Conservation (phyloP, 2,113 vertebrate species). For the Lucifuga dentata region DNA sequence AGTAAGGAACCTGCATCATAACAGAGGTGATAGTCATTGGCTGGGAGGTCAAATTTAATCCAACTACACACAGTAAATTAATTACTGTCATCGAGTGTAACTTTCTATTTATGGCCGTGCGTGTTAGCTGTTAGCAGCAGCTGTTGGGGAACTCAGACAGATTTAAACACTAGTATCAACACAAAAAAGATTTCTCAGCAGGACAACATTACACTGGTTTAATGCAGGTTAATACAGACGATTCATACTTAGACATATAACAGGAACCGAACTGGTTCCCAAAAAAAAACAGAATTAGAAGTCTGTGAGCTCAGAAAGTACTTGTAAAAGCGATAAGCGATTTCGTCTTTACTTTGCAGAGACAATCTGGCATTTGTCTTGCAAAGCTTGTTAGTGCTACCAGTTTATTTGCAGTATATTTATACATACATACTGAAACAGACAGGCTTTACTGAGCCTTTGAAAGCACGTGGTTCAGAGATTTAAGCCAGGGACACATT, state of each 20-base stretch:
- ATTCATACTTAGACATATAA: not conserved
- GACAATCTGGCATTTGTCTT: conserved; percentile 15
- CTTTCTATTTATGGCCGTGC: conserved; percentile 32
- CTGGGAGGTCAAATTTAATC: not conserved
- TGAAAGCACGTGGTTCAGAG: not conserved
- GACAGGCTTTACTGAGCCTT: not conserved
- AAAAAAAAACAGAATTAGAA: not conserved
- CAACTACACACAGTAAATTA: conserved; percentile 3
- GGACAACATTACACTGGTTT: not conserved
- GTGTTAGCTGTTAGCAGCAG: conserved; percentile 26
- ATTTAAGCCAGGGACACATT: too few species aligned
- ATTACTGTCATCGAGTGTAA: not conserved
- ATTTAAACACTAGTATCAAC: not conserved
- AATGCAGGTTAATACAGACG: conserved; percentile 15
- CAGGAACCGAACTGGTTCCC: not conserved
- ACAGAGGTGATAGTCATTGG: not conserved
- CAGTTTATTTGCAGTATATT: conserved; percentile 1
- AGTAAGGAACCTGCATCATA: not conserved
- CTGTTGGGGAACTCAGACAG: conserved; percentile 7
- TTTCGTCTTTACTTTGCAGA: conserved; percentile 15
- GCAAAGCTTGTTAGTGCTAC: conserved; percentile 5
- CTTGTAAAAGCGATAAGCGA: conserved; percentile 7
- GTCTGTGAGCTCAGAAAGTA: not conserved
- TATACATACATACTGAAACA: not conserved
- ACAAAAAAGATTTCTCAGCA: conserved; percentile 2